Evolutionary conservation across 2,797 vertebrate genomes (phyloP).

Genomic region (Hapalemur alaotrensis): DNA sequence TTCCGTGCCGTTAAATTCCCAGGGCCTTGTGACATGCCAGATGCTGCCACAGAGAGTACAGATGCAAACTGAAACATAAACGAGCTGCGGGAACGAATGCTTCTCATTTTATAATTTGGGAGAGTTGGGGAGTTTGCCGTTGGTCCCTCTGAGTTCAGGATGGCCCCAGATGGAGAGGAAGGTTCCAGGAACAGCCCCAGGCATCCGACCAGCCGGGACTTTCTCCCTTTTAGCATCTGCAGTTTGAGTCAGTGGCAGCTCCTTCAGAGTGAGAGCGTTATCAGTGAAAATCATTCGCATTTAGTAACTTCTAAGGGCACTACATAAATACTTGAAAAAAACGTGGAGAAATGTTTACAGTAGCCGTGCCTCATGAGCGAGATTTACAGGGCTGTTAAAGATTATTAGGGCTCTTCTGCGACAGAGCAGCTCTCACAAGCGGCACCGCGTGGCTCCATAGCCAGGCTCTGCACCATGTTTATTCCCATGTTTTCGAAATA

Average conservation of each 20-base stretch:
- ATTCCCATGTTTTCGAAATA: slow-evolving; percentile 76
- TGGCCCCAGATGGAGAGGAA: not conserved
- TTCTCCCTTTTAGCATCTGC: not conserved
- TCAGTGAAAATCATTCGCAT: slow-evolving; percentile 52
- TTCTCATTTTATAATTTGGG: not conserved
- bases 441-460: not conserved
- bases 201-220: not conserved
- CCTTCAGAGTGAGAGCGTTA: slow-evolving; percentile 44
- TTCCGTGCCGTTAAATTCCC: not conserved
- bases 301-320: slow-evolving; percentile 69
- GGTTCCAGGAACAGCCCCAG: not conserved
- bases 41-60: not conserved
- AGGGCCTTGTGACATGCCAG: not conserved
- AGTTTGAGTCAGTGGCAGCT: not conserved
- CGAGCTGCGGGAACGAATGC: not conserved
- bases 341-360: slow-evolving; percentile 78
- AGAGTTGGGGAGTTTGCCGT: not conserved
- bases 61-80: not conserved
- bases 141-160: fast-evolving
- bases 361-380: slow-evolving; percentile 74
- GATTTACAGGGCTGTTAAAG: slow-evolving; percentile 81
- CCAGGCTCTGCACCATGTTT: slow-evolving; percentile 60
- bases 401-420: slow-evolving; percentile 71
- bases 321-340: slow-evolving; percentile 75
- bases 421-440: slow-evolving; percentile 68